phyloP scores from a whole-genome alignment of 2,113 vertebrate genomes.

The Lates calcarifer region DNA sequence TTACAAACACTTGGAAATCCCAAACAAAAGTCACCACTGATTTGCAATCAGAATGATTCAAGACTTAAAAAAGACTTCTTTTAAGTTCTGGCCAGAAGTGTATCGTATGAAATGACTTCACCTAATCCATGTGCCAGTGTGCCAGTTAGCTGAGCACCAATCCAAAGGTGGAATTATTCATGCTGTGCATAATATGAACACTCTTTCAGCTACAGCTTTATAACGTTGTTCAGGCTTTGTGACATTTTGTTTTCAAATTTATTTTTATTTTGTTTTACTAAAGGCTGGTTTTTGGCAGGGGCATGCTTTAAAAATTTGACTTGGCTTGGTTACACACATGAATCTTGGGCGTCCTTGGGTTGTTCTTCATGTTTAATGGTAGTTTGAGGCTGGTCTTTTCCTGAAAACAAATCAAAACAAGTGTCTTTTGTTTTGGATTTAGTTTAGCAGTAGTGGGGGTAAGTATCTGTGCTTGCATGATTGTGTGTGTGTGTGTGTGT shows the following conservation, averaged over 20 bases:
- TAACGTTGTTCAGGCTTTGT: constrained; percentile 40
- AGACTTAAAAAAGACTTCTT: constrained; percentile 55
- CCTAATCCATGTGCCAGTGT: constrained; percentile 51
- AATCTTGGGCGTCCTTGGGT: constrained; percentile 45
- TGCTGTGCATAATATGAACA: constrained; percentile 3
- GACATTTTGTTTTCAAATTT: neutral
- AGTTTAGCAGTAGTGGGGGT: constrained; percentile 64
- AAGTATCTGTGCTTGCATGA: constrained; percentile 58
- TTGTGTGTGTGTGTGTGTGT: constrained; percentile 28
- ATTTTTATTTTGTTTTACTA: constrained; percentile 37
- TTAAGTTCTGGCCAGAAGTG: constrained; percentile 57
- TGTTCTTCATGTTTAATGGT: constrained; percentile 66
- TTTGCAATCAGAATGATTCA: constrained; percentile 51
- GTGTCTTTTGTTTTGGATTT: constrained; percentile 77
- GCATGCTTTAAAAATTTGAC: constrained; percentile 37
- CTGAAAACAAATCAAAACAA: constrained; percentile 78
- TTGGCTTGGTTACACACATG: constrained; percentile 53
- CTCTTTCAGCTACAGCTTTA: constrained; percentile 28
- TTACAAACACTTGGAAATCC: constrained; percentile 22
- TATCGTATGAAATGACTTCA: constrained; percentile 62
- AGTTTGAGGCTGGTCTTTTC: constrained; percentile 75
- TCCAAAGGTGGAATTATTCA: constrained; percentile 44
- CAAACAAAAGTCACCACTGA: constrained; percentile 41
- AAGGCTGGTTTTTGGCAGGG: constrained; percentile 20
- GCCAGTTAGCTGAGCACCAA: constrained; percentile 53